These are phyloP conservation scores for Hydrolagus affinis DNA, from an alignment of 2,113 vertebrate species.

Conservation along the genomic window DNA sequence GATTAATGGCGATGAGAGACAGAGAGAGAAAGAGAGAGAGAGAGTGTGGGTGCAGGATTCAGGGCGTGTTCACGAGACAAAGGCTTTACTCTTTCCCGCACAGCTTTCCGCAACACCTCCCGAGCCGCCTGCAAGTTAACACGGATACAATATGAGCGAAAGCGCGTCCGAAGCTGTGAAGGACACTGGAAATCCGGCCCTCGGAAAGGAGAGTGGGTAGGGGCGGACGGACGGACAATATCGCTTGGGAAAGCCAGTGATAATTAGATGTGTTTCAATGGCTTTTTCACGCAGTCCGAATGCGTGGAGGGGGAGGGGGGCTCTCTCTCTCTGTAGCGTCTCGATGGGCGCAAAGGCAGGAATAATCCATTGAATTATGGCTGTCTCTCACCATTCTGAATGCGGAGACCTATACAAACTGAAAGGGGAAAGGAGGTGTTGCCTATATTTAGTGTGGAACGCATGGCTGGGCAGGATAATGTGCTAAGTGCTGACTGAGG, in stretches of 20 bases:
- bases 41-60: neutral
- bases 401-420: neutral
- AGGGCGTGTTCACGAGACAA: neutral
- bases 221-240: slow-evolving; percentile 16
- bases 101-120: neutral
- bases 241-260: slow-evolving; percentile 16
- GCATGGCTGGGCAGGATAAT: slow-evolving; percentile 9
- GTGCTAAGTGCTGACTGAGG: slow-evolving; percentile 25
- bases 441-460: slow-evolving; percentile 23
- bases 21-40: neutral
- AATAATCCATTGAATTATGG: slow-evolving; percentile 30
- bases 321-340: slow-evolving; percentile 22
- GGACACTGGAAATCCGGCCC: slow-evolving; percentile 10
- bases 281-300: slow-evolving; percentile 13
- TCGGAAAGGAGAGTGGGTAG: slow-evolving; percentile 14
- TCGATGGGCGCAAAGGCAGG: slow-evolving; percentile 18
- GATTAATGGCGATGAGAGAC: neutral
- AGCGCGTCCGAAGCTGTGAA: neutral
- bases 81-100: neutral
- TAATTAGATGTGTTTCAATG: slow-evolving; percentile 28
- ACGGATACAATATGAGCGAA: too few relatives aligned
- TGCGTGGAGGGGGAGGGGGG: neutral
- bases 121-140: neutral
- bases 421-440: neutral
- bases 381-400: slow-evolving; percentile 18